phyloP scores from a whole-genome alignment of 2,797 vertebrate genomes.

The Cuniculus paca region DNA sequence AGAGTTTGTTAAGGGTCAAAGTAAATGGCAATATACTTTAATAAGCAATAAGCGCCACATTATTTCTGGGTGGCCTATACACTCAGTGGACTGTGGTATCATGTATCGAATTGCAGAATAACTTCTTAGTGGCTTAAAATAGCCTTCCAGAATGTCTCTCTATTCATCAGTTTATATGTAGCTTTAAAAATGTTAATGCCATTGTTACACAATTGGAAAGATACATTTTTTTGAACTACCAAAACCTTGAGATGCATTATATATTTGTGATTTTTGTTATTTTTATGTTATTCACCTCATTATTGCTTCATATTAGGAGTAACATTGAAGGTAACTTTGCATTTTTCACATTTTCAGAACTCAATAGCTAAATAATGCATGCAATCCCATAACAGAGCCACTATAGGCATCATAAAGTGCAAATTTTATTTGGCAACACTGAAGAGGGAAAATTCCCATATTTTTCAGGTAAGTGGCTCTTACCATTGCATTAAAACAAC shows the following conservation, averaged over 20 bases:
- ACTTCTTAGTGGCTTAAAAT: conserved; percentile 33
- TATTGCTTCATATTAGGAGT: neutral
- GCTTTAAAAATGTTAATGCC: neutral
- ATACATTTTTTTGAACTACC: neutral
- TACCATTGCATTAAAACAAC: neutral
- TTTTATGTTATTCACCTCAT: conserved; percentile 1
- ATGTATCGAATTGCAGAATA: conserved; percentile 67
- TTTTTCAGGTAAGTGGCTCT: conserved; percentile 19
- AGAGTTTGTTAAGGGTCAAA: conserved; percentile 83
- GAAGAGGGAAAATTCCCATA: neutral
- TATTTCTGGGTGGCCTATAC: conserved; percentile 76
- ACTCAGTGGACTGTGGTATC: conserved; percentile 75
- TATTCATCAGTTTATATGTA: neutral
- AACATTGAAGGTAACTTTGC: neutral
- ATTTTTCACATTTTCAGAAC: neutral
- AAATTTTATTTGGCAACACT: conserved; percentile 58
- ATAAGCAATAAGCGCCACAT: conserved; percentile 79
- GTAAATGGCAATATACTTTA: conserved; percentile 82
- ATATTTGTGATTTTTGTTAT: neutral
- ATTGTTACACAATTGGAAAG: neutral
- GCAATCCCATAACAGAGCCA: neutral
- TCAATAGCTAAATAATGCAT: conserved; percentile 42
- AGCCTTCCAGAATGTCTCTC: neutral
- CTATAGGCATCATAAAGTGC: neutral
- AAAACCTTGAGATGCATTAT: neutral